These are phyloP conservation scores for Brachionus sp. DNA, from an alignment of 1,140 invertebrate genomes.

Conservation along the genomic window DNA sequence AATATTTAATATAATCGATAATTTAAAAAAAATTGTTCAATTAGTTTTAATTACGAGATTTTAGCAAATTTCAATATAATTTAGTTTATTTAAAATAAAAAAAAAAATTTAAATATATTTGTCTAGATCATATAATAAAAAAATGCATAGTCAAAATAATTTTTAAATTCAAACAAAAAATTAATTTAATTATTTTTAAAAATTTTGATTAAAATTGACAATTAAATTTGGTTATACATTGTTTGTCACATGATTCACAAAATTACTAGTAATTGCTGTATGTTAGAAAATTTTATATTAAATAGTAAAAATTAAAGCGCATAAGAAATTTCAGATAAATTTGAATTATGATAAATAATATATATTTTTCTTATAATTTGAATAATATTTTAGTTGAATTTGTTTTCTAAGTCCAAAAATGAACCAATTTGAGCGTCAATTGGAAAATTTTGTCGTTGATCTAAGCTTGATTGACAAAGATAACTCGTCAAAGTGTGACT, in stretches of 20 bases:
- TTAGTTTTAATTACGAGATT: no score
- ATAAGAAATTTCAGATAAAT: conserved; percentile 1
- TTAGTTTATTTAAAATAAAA: no score
- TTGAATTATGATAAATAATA: conserved; percentile 33
- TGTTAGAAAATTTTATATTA: not conserved
- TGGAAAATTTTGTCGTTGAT: conserved; percentile 24
- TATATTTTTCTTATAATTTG: not conserved
- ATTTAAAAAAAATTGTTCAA: no score
- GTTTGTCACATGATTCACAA: not conserved
- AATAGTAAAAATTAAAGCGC: not conserved
- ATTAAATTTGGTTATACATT: no score
- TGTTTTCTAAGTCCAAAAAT: not conserved
- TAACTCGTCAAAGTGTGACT: not conserved
- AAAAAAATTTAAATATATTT: no score
- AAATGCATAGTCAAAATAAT: no score
- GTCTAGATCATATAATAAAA: no score
- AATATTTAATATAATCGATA: no score
- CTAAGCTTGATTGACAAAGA: not conserved
- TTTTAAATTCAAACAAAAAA: no score
- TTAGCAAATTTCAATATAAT: no score
- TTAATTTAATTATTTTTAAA: no score
- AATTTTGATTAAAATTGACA: no score
- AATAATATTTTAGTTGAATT: not conserved
- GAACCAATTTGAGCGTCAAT: not conserved
- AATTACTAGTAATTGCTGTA: not conserved